These are phyloP conservation scores for Parnassius smintheus DNA, from an alignment of 2,888 invertebrate genomes.

Conservation along the genomic window DNA sequence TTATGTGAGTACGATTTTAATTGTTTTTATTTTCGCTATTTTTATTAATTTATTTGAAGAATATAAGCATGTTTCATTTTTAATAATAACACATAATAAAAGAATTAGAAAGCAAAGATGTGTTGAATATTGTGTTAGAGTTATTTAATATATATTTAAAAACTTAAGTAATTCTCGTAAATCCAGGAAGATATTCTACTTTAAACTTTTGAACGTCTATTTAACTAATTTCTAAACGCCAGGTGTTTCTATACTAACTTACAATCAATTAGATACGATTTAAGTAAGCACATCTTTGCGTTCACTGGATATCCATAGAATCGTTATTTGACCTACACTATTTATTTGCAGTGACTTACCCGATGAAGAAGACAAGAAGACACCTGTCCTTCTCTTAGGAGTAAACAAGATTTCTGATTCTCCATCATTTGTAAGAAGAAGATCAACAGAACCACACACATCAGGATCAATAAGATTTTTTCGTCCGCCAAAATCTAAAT, in stretches of 20 bases:
- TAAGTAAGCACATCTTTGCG: slow-evolving; percentile 20
- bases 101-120: slow-evolving; percentile 8
- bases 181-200: not conserved
- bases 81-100: not conserved
- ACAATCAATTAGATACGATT: not conserved
- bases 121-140: not conserved
- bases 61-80: not conserved
- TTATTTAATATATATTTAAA: not conserved
- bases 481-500: slow-evolving; percentile 70
- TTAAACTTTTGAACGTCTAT: not conserved
- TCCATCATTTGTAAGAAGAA: slow-evolving; percentile 63
- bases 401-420: slow-evolving; percentile 81
- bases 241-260: slow-evolving; percentile 5
- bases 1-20: slow-evolving; percentile 24
- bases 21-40: slow-evolving; percentile 23
- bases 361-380: slow-evolving; percentile 81
- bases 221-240: not conserved
- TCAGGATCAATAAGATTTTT: slow-evolving; percentile 72
- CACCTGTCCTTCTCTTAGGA: slow-evolving; percentile 82
- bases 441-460: slow-evolving; percentile 61
- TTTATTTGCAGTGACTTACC: slow-evolving; percentile 81
- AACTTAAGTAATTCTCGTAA: not conserved
- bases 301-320: slow-evolving; percentile 3
- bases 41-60: slow-evolving; percentile 1
- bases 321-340: slow-evolving; percentile 10